Percentiles rank a stretch among this genome's conserved stretches.
Evolutionary conservation across 2,113 vertebrate species (phyloP).

Genomic region (Lasiurus cinereus): DNA sequence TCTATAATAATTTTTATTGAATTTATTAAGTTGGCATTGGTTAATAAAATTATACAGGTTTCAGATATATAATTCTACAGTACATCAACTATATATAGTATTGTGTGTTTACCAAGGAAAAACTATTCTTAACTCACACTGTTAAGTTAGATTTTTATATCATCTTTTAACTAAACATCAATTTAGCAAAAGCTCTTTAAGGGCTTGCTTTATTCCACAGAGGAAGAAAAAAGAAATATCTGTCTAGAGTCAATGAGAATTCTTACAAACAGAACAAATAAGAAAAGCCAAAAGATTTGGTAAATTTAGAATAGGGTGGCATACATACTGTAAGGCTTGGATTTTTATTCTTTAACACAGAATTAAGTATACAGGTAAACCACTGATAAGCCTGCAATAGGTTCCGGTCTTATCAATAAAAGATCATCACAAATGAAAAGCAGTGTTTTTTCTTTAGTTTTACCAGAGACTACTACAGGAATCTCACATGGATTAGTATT

Average conservation of each 20-base stretch:
- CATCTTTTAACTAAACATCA: background rate
- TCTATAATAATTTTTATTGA: background rate
- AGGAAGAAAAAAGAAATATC: background rate
- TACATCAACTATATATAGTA: background rate
- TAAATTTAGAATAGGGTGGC: background rate
- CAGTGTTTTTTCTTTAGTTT: conserved; percentile 5
- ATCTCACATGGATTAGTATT: background rate
- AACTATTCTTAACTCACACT: background rate
- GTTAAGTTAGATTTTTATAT: conserved; percentile 19
- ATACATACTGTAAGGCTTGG: background rate
- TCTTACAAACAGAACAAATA: background rate
- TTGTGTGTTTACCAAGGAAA: background rate
- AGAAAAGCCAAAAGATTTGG: background rate
- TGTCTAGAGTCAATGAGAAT: background rate
- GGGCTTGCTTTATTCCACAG: background rate
- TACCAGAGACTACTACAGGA: background rate
- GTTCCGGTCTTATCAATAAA: background rate
- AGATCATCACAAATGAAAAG: background rate
- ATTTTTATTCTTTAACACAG: conserved; percentile 25
- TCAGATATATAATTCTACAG: background rate
- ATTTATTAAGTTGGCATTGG: background rate
- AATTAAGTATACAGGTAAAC: background rate
- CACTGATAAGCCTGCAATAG: background rate
- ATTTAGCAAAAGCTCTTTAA: conserved; percentile 26
- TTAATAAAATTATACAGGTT: background rate